A percentile compares a stretch with the other conserved stretches of the same genome.
phyloP scores from a whole-genome alignment of 2,113 vertebrate genomes.

The Hippocampus abdominalis region DNA sequence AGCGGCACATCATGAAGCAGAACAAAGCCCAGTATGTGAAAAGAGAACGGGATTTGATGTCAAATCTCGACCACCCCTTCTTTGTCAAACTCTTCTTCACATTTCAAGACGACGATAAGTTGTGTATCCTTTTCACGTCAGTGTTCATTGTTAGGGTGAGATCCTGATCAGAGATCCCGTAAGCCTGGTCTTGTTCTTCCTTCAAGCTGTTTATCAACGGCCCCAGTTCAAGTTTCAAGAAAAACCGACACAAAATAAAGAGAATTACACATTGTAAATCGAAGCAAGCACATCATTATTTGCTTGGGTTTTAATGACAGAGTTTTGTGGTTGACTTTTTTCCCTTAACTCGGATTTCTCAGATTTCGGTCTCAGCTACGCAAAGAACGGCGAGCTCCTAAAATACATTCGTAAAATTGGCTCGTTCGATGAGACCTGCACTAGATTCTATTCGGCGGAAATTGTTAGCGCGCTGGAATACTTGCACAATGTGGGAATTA shows the following conservation, averaged over 20 bases:
- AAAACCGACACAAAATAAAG: too few species aligned
- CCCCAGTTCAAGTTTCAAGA: too few species aligned
- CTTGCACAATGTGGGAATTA: constrained; percentile 93
- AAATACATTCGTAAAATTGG: constrained; percentile 99
- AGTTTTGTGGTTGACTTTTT: background rate
- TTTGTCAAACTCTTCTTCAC: constrained; percentile 99
- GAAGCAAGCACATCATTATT: too few species aligned
- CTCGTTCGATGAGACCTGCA: constrained; percentile 98
- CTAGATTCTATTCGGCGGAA: constrained; percentile 96
- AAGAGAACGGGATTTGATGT: constrained; percentile 96
- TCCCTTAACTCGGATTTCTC: constrained; percentile 63
- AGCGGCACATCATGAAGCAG: constrained; percentile 98
- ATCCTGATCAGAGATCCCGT: too few species aligned
- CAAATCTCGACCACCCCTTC: constrained; percentile 94
- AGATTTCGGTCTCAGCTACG: constrained; percentile 99
- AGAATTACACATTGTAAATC: too few species aligned
- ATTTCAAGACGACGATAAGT: constrained; percentile 98
- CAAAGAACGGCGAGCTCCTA: constrained; percentile 96
- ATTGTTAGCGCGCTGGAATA: constrained; percentile 95
- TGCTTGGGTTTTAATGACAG: background rate
- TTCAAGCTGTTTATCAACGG: too few species aligned
- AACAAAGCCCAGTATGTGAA: constrained; percentile 98
- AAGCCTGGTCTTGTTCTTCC: too few species aligned
- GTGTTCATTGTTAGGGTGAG: too few species aligned
- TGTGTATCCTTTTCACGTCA: constrained; percentile 86